Conservation (phyloP, 2,113 vertebrate species). For the Corydoras sp. region DNA sequence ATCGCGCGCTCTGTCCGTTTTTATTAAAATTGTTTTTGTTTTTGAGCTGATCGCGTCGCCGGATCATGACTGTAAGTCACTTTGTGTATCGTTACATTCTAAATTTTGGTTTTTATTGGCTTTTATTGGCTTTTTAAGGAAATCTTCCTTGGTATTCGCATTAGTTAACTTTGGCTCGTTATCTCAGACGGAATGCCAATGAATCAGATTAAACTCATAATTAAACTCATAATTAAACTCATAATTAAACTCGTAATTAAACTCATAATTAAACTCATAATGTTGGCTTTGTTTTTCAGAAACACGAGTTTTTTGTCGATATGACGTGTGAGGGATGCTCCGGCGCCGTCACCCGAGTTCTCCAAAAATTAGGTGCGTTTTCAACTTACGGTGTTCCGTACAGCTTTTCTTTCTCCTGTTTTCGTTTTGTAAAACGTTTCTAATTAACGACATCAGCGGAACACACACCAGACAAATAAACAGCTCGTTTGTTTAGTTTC, state of each 20-base stretch:
- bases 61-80: constrained; percentile 37
- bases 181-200: background rate
- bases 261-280: background rate
- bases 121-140: background rate
- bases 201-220: background rate
- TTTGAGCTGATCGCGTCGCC: background rate
- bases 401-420: too few species aligned
- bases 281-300: constrained; percentile 60
- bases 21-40: background rate
- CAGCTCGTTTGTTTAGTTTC: too few species aligned
- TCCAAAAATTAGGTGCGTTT: constrained; percentile 74
- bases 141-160: too few species aligned
- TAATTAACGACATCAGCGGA: too few species aligned
- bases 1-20: background rate
- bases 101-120: background rate
- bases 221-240: too few species aligned
- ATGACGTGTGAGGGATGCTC: constrained; percentile 96
- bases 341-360: constrained; percentile 78
- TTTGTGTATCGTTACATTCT: background rate
- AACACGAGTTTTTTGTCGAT: constrained; percentile 88
- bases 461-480: too few species aligned
- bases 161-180: too few species aligned
- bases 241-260: too few species aligned
- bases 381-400: too few species aligned
- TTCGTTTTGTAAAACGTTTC: too few species aligned